phyloP scores from a whole-genome alignment of 2,888 invertebrate species.

The Cryptophagus acutangulus region DNA sequence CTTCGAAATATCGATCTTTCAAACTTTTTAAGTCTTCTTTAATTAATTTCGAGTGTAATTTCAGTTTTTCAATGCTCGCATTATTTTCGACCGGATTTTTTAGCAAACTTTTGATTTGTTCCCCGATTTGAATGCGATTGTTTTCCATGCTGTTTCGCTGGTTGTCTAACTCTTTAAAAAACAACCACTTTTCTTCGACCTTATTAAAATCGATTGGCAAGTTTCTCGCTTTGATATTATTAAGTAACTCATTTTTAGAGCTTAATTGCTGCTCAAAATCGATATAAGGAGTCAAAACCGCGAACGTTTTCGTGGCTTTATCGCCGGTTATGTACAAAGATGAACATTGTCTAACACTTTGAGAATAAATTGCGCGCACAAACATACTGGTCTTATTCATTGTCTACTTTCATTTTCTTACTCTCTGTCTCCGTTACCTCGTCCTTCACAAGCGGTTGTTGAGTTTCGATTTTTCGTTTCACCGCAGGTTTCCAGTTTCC shows the following conservation, averaged over 20 bases:
- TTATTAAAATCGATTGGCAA: constrained; percentile 53
- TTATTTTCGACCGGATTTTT: constrained; percentile 37
- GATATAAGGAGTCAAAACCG: constrained; percentile 62
- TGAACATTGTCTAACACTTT: constrained; percentile 48
- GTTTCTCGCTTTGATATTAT: constrained; percentile 55
- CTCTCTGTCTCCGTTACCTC: constrained; percentile 37
- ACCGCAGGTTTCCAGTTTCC: constrained; percentile 70
- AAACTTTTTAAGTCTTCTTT: constrained; percentile 58
- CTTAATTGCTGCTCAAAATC: constrained; percentile 58
- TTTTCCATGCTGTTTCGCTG: constrained; percentile 53
- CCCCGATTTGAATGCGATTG: constrained; percentile 51
- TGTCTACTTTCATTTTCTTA: constrained; percentile 46
- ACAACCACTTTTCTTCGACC: constrained; percentile 57
- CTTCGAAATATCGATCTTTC: constrained; percentile 61
- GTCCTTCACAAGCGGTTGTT: constrained; percentile 40
- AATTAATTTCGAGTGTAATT: constrained; percentile 48
- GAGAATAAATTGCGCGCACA: constrained; percentile 3
- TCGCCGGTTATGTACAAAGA: constrained; percentile 65
- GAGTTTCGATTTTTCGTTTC: constrained; percentile 70
- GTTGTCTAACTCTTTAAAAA: constrained; percentile 55
- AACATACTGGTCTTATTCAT: constrained; percentile 22
- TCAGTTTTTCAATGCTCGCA: constrained; percentile 52
- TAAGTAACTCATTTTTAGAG: constrained; percentile 50
- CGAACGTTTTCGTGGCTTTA: constrained; percentile 64
- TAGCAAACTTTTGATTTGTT: constrained; percentile 49